Conservation (phyloP, 2,888 invertebrate species). For the Coleophora flavipennella region DNA sequence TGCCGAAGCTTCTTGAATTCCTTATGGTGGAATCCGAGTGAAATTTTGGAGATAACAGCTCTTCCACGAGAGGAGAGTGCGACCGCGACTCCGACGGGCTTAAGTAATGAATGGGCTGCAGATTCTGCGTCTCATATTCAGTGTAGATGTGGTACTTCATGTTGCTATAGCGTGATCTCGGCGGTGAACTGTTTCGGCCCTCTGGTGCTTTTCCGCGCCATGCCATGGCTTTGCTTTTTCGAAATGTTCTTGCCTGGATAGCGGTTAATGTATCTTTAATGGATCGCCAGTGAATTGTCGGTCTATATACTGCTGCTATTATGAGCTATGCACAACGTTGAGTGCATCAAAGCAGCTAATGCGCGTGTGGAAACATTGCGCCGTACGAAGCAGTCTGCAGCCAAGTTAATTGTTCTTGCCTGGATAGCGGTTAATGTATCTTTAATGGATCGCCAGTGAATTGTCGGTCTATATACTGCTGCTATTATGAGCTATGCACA, state of each 20-base stretch:
- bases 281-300: constrained; percentile 4
- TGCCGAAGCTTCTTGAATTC: background rate
- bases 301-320: constrained; percentile 1
- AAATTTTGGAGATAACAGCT: background rate
- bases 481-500: background rate
- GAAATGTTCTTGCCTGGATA: background rate
- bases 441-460: constrained; percentile 6
- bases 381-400: background rate
- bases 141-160: background rate
- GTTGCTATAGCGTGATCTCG: background rate
- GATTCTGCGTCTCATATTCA: background rate
- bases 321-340: background rate
- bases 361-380: constrained; percentile 1
- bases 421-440: constrained; percentile 1
- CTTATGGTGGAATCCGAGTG: background rate
- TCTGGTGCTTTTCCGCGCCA: no score
- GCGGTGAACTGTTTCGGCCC: no score
- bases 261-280: constrained; percentile 4
- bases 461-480: constrained; percentile 1
- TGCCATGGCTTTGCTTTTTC: background rate
- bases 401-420: background rate
- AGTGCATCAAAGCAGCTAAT: constrained; percentile 5
- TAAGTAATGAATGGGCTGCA: no score
- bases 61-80: background rate
- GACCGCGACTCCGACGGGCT: background rate